Conservation (phyloP, 2,113 vertebrate genomes). For the Melanerpes aurifrons region DNA sequence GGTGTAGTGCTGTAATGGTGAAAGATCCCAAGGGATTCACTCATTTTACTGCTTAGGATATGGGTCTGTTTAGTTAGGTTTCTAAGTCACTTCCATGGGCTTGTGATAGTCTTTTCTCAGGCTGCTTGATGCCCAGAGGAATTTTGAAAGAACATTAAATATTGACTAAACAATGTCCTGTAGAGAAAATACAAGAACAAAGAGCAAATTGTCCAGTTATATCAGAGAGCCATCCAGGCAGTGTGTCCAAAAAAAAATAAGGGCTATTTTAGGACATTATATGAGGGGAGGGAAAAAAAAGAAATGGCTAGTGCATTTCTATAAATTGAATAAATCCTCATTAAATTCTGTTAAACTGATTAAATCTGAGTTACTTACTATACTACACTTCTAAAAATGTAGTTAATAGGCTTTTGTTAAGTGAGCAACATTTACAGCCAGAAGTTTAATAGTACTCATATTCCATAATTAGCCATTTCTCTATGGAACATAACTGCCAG, state of each 20-base stretch:
- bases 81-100: not conserved
- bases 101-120: not conserved
- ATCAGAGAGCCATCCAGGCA: not conserved
- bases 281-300: not conserved
- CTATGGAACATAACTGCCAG: not conserved
- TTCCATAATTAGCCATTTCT: not conserved
- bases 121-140: not conserved
- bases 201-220: not conserved
- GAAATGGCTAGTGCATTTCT: not conserved
- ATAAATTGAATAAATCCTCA: constrained; percentile 4
- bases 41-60: not conserved
- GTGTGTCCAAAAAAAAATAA: not conserved
- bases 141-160: not conserved
- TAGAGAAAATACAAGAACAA: not conserved
- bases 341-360: not conserved
- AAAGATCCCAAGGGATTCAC: not conserved
- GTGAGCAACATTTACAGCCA: not conserved
- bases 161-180: not conserved
- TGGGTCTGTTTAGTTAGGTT: not conserved
- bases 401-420: not conserved
- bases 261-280: not conserved
- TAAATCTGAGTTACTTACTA: constrained; percentile 21
- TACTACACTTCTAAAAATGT: not conserved
- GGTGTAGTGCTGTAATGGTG: not conserved
- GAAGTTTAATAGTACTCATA: not conserved